Conservation (phyloP, 2,888 invertebrate genomes). For the Gnatocerus cornutus region DNA sequence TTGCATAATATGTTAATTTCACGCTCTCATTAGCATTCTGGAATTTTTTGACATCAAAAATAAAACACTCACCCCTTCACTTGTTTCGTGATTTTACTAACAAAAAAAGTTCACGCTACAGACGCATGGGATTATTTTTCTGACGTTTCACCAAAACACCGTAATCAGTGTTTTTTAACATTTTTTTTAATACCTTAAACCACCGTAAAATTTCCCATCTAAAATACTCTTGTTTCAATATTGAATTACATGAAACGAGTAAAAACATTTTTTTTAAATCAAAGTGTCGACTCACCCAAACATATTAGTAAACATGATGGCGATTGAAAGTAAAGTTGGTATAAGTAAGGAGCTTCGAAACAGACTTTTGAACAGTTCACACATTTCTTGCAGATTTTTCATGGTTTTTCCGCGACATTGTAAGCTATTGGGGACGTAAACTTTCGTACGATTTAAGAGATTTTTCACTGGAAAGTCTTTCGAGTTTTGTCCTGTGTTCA, state of each 20-base stretch:
- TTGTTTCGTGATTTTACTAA: too few relatives aligned
- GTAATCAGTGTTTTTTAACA: constrained; percentile 15
- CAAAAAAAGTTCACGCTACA: too few relatives aligned
- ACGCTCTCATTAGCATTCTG: too few relatives aligned
- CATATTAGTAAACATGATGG: constrained; percentile 80
- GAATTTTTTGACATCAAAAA: too few relatives aligned
- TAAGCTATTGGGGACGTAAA: constrained; percentile 5
- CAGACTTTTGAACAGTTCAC: constrained; percentile 74
- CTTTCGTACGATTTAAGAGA: constrained; percentile 49
- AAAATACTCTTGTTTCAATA: too few relatives aligned
- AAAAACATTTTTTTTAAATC: neutral
- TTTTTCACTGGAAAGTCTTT: constrained; percentile 72
- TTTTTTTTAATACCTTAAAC: constrained; percentile 4
- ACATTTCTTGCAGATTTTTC: constrained; percentile 73
- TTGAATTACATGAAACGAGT: too few relatives aligned
- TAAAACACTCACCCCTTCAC: too few relatives aligned
- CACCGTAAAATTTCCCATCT: neutral
- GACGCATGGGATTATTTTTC: neutral
- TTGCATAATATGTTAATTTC: too few relatives aligned
- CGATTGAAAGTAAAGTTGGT: constrained; percentile 75
- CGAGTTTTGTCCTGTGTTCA: constrained; percentile 71
- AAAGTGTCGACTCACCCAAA: constrained; percentile 75
- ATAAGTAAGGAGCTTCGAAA: constrained; percentile 74
- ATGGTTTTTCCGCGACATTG: constrained; percentile 56
- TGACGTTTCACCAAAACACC: constrained; percentile 14